phyloP scores from a whole-genome alignment of 2,797 vertebrate species.

The Podarcis siculus region DNA sequence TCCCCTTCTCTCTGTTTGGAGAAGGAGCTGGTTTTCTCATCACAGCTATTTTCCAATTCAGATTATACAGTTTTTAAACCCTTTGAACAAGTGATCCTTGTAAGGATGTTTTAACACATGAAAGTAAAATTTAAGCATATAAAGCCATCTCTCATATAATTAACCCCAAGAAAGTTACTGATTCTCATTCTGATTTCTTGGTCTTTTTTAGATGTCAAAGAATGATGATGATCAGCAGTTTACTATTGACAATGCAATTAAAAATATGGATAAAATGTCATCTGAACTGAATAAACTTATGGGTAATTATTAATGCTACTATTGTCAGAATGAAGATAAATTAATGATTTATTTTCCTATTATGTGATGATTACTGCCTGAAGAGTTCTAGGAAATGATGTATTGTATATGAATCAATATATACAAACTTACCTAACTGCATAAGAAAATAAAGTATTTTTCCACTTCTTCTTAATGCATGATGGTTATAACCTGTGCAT shows the following conservation, averaged over 20 bases:
- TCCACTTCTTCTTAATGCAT: not conserved
- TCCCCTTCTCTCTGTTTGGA: not conserved
- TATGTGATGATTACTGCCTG: not conserved
- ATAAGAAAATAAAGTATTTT: not conserved
- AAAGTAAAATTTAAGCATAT: not conserved
- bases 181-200: constrained; percentile 16
- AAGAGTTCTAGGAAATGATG: not conserved
- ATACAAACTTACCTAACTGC: not conserved
- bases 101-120: not conserved
- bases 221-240: constrained; percentile 51
- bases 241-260: constrained; percentile 68
- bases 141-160: not conserved
- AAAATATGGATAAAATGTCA: constrained; percentile 66
- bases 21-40: not conserved
- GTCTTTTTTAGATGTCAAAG: constrained; percentile 64
- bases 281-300: constrained; percentile 76
- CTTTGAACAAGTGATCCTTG: not conserved
- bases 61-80: constrained; percentile 17
- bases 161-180: not conserved
- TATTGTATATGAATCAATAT: not conserved
- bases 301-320: constrained; percentile 63
- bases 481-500: not conserved
- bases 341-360: not conserved
- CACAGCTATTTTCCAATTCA: not conserved
- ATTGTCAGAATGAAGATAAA: not conserved